Base-by-base conservation (phyloP, 2,113 vertebrate genomes). In the Lota lota region DNA sequence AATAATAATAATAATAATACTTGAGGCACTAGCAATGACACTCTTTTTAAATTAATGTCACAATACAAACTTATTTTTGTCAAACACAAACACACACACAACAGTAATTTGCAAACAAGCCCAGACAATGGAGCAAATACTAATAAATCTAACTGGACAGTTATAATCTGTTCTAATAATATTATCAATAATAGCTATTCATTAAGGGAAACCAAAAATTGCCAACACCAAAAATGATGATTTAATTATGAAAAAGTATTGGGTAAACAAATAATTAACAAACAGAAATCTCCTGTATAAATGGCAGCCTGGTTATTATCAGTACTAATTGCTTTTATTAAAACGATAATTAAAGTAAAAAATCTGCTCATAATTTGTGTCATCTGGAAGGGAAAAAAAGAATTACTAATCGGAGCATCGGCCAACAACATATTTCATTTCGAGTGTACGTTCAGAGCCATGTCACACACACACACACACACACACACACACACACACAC, bases 61-160 rank as follows among this genome's bases (percentile, higher is more conserved):
- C 4, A 56, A 56, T n/a, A n/a, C 17, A 56, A 17, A 56, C 7
- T 47, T 47, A 47, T 47, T 8, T 47, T 47, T 47, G 40, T 47
- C 40, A 12, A 47, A 56, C 18, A 56, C 15, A 56, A 56, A 56
- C 53, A 56, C 15, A 56, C 18, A n/a, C 53, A 56, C 40, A 74
- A 75, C 79, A 54, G 11, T 61, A 77, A 80, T 63, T 70, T 57
- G 66, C 77, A 78, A 75, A 73, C 72, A 17, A 79, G 59, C 64
- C 67, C 63, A 5, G 18, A 56, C 15, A 56, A 56, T n/a, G 18
- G 16, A 56, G 53, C 53, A n/a, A 18, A 56, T 56, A 56, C 53
- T 56, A 56, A 56, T 56, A 56, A 56, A 56, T 56, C 53, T 56
- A 17, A 60, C 56, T 70, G 22, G 53, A n/a, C 72, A 73, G 19